A percentile compares a stretch with the other conserved stretches of the same genome.
These are phyloP conservation scores for Plagodis pulveraria DNA, from an alignment of 2,888 invertebrate species.

Conservation along the genomic window DNA sequence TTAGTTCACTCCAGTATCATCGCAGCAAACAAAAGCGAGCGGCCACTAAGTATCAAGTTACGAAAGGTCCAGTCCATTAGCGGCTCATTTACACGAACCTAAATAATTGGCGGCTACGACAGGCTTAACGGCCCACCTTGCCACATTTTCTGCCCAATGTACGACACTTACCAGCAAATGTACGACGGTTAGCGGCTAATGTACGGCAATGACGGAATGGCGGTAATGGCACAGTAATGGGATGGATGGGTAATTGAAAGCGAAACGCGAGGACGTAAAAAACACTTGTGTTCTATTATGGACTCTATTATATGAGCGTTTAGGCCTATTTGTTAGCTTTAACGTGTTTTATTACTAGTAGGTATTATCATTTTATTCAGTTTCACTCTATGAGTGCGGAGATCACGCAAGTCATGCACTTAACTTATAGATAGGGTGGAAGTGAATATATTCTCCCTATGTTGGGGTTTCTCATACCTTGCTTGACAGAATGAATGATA, in stretches of 20 bases:
- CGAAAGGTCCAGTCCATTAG: constrained; percentile 32
- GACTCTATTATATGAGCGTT: too few species aligned
- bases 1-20: constrained; percentile 7
- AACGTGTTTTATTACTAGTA: too few species aligned
- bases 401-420: too few species aligned
- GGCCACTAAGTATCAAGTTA: constrained; percentile 24
- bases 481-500: too few species aligned
- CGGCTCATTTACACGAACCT: constrained; percentile 30
- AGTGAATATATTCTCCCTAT: too few species aligned
- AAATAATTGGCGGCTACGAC: constrained; percentile 13
- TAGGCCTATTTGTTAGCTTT: too few species aligned
- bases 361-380: too few species aligned
- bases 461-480: too few species aligned
- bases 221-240: neutral
- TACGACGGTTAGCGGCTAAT: constrained; percentile 4
- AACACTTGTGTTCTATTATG: too few species aligned
- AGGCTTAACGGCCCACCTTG: constrained; percentile 2
- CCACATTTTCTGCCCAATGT: too few species aligned
- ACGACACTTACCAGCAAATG: neutral
- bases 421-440: too few species aligned
- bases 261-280: neutral
- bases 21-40: constrained; percentile 4
- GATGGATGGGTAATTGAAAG: neutral
- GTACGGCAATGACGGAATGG: constrained; percentile 2
- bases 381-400: too few species aligned